Evolutionary conservation across 2,113 vertebrate species (phyloP), one percentile per base, ranked within the genome.

Genomic region (Grus americana): DNA sequence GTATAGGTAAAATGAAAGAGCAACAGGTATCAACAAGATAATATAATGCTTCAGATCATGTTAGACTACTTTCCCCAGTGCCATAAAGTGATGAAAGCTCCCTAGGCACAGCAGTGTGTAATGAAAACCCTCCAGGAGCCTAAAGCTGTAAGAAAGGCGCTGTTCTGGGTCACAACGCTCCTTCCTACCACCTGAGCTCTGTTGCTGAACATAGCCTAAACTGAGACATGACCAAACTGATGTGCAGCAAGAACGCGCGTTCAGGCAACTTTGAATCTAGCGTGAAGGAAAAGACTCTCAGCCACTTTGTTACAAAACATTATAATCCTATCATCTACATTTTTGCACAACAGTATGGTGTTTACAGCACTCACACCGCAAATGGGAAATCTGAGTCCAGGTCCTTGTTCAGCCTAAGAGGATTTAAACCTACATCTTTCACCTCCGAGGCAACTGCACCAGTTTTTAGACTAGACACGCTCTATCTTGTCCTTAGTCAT

Each of bases 401-500:
- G 12, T 67, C 27, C 30, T 66, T 66, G 13, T 79, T 81, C 47
- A 73, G 40, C 30, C 40, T 79, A 79, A 82, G 44, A 87, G 49
- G 73, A 85, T 91, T 94, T 95, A 95, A 88, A 54, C 22, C 24
- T 76, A 22, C 17, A 32, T 93, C 62, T 90, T 91, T 91, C 36
- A 79, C 87, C 78, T 94, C 17, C 30, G 80, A 93, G 75, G 50
- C 46, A 70, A 81, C 46, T 55, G 22, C 19, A 72, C 22, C 58
- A 62, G 11, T 50, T 96, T 95, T 95, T 55, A 66, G 36, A 49
- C 23, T 27, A 88, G 42, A 79, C 92, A 85, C 0, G 30, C 54
- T 82, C 44, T 90, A 16, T 97, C 90, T 95, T 94, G 90, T 79
- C n/a, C 20, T 85, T 68, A 84, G 73, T 50, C 58, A 61, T 70